These are phyloP conservation scores for Apantesis nais DNA, from an alignment of 2,888 invertebrate genomes.

Conservation along the genomic window DNA sequence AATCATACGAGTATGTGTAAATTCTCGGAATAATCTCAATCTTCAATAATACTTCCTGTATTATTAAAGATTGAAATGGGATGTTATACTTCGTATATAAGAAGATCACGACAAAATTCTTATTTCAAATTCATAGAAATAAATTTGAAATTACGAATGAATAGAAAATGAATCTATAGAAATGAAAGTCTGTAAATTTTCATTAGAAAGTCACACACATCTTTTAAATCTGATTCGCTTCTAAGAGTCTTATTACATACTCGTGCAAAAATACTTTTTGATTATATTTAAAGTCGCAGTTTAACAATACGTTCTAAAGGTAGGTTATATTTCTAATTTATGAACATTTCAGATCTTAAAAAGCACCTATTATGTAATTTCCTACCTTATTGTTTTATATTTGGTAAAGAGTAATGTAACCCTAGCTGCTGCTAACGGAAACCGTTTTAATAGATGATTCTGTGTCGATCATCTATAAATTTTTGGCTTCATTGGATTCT, in stretches of 20 bases:
- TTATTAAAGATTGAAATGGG: too few species aligned
- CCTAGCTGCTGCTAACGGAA: slow-evolving; percentile 19
- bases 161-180: neutral
- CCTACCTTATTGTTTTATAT: neutral
- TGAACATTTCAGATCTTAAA: neutral
- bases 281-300: too few species aligned
- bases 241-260: too few species aligned
- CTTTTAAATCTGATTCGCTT: too few species aligned
- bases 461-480: slow-evolving; percentile 17
- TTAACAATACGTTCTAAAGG: too few species aligned
- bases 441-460: slow-evolving; percentile 33
- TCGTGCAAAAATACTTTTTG: too few species aligned
- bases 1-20: too few species aligned
- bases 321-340: neutral
- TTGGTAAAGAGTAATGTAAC: neutral
- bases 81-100: neutral
- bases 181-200: too few species aligned
- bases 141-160: neutral
- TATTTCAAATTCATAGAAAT: neutral
- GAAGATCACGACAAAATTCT: neutral
- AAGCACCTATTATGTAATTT: too few species aligned
- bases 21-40: too few species aligned
- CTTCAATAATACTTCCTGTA: too few species aligned
- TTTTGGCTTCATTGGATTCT: neutral
- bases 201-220: too few species aligned